A percentile compares a stretch with the other conserved stretches of the same genome.
phyloP scores from a whole-genome alignment of 2,797 vertebrate species.

The Aldrovandia affinis region DNA sequence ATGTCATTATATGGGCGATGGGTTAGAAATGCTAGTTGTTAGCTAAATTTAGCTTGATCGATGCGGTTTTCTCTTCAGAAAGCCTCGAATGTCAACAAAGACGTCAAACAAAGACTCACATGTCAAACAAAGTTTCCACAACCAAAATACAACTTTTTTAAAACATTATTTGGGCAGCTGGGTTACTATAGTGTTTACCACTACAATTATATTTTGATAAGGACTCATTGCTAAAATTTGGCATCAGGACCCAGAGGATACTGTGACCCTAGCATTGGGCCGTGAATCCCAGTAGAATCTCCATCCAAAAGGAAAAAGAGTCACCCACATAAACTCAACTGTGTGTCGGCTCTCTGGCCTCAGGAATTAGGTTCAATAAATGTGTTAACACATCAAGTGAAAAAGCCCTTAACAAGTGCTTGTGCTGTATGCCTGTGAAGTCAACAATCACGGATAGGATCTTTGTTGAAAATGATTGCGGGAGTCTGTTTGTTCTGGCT shows the following conservation, averaged over 20 bases:
- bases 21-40: too few species aligned
- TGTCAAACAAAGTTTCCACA: too few species aligned
- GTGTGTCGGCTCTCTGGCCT: background rate
- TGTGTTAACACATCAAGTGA: background rate
- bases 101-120: too few species aligned
- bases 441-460: conserved; percentile 12
- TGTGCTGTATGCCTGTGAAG: background rate
- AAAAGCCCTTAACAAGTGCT: background rate
- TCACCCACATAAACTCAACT: background rate
- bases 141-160: too few species aligned
- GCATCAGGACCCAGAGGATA: too few species aligned
- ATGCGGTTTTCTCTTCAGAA: too few species aligned
- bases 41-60: too few species aligned
- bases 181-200: too few species aligned
- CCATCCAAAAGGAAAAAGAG: background rate
- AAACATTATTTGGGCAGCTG: too few species aligned
- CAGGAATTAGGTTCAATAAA: background rate
- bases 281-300: background rate
- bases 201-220: background rate
- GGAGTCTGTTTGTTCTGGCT: conserved; percentile 10
- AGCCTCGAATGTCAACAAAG: too few species aligned
- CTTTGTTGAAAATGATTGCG: background rate
- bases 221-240: background rate
- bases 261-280: background rate
- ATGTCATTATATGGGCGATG: too few species aligned